Base-by-base conservation (phyloP, 2,797 vertebrate species). In the Pseudochromis fuscus region DNA sequence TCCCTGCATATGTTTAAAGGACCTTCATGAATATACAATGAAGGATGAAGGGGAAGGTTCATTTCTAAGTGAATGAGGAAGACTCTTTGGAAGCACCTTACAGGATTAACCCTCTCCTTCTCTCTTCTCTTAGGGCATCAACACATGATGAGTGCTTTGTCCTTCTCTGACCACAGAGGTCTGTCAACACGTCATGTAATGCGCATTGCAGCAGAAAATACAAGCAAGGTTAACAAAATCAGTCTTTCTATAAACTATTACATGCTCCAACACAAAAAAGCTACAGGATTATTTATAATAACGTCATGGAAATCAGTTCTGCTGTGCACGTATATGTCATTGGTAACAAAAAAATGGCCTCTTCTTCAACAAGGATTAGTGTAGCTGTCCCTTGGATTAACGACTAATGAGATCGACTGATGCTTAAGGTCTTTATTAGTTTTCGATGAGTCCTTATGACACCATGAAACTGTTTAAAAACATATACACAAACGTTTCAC, bases 1-100 rank as follows among this genome's bases (percentile, higher is more conserved):
- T 57, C 23, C 52, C 55, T 61, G 52, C 69, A 87, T 85, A 77
- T 71, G 67, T 51, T 82, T 68, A 74, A 66, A 86, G 69, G 67
- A 75, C 66, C 65, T 81, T 88, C 79, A 87, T 91, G 76, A 89
- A 91, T 90, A 85, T 74, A 57, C 67, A 81, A 84, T 15, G 37
- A 79, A 16, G 55, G 28, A 70, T 70, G 61, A 85, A 80, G 75
- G 51, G 52, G 52, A 81, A 52, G 4, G 46, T 60, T 83, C 52
- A 60, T 83, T 69, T 68, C 60, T 77, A 76, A 84, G 66, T 87
- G 65, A 85, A 84, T 76, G 40, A 67, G 51, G 50, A 68, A 61
- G 61, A 59, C 60, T 79, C 75, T 81, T 79, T 79, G 50, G 38
- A 58, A 56, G 72, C 55, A 52, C 42, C 67, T 68, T 51, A 51